phyloP scores from a whole-genome alignment of 2,888 invertebrate genomes.

The Acleris sparsana region DNA sequence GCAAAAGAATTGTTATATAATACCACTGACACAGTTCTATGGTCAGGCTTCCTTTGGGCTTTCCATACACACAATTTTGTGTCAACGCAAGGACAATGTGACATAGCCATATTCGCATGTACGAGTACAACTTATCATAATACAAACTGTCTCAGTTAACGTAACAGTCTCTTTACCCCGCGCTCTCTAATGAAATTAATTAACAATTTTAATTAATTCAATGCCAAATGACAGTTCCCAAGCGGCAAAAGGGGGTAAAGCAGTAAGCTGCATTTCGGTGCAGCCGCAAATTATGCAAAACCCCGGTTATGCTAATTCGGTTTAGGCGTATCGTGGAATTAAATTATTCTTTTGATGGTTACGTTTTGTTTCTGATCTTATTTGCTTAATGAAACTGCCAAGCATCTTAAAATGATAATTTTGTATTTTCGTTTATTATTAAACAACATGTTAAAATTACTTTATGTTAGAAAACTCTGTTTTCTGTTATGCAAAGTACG shows the following conservation, averaged over 20 bases:
- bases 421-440: background rate
- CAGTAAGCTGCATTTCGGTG: slow-evolving; percentile 50
- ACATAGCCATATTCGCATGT: background rate
- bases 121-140: background rate
- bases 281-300: slow-evolving; percentile 53
- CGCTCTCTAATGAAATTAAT: slow-evolving; percentile 53
- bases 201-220: slow-evolving; percentile 62
- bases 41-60: no score
- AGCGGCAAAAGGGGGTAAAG: slow-evolving; percentile 43
- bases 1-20: no score
- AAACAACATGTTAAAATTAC: background rate
- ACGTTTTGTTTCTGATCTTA: slow-evolving; percentile 15
- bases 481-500: no score
- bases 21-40: no score
- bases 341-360: slow-evolving; percentile 31
- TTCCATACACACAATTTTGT: no score
- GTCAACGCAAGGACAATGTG: no score
- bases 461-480: no score
- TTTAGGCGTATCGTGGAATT: slow-evolving; percentile 37
- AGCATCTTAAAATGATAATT: background rate
- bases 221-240: slow-evolving; percentile 51
- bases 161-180: background rate
- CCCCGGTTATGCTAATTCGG: slow-evolving; percentile 47
- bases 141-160: background rate
- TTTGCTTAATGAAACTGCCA: slow-evolving; percentile 3